These are phyloP conservation scores for Thunnus maccoyii DNA, from an alignment of 2,113 vertebrate genomes.

Conservation along the genomic window DNA sequence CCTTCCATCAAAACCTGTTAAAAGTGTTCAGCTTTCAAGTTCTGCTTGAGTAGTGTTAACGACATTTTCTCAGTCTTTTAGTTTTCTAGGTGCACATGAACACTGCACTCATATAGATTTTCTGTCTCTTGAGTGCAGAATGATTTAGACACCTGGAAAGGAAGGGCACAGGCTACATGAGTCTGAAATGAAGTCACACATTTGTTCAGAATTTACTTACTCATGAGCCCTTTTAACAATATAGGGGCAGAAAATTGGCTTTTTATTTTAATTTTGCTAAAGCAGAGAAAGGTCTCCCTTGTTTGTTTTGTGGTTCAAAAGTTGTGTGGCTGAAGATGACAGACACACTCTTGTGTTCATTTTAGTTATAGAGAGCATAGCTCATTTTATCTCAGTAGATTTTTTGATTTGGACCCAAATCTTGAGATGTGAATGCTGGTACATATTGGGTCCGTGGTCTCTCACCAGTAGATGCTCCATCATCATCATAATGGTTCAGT, in stretches of 20 bases:
- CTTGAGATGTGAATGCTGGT: too few species aligned
- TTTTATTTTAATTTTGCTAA: too few species aligned
- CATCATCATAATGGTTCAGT: too few species aligned
- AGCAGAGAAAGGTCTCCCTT: not conserved
- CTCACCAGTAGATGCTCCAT: too few species aligned
- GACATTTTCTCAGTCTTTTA: not conserved
- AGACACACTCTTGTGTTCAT: not conserved
- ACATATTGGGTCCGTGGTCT: too few species aligned
- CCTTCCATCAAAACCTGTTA: not conserved
- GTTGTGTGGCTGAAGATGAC: not conserved
- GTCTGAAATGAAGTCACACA: not conserved
- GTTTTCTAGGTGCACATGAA: conserved; percentile 28
- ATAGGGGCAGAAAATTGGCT: not conserved
- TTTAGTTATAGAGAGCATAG: too few species aligned
- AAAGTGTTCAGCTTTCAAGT: not conserved
- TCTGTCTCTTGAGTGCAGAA: conserved; percentile 21
- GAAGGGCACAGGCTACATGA: not conserved
- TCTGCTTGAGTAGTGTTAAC: not conserved
- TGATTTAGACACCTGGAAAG: not conserved
- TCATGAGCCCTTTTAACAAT: not conserved
- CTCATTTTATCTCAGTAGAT: too few species aligned
- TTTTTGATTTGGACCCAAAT: too few species aligned
- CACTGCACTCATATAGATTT: conserved; percentile 15
- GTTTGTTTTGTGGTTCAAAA: not conserved
- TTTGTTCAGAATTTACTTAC: not conserved